Evolutionary conservation across 37 sponge, comb jelly and placozoan genomes (phyloP).

Genomic region (Geodia barretti): DNA sequence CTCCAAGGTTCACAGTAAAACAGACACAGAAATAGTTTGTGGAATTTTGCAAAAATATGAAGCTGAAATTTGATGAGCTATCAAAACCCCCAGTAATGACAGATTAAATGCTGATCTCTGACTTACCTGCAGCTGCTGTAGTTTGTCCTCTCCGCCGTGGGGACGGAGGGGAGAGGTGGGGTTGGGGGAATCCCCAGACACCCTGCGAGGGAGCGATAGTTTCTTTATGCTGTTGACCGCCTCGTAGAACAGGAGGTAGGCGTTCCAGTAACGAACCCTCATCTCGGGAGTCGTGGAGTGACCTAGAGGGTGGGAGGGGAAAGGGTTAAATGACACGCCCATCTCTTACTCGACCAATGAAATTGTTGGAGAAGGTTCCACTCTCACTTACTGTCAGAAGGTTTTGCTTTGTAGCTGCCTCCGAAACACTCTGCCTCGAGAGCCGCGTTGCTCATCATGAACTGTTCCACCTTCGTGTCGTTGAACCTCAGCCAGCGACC

Average conservation of each 20-base stretch:
- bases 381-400: slow-evolving; percentile 25
- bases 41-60: too few species aligned
- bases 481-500: slow-evolving; percentile 90
- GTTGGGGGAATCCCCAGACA: background rate
- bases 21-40: too few species aligned
- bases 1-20: too few species aligned
- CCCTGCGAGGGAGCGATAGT: background rate
- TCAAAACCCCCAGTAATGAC: too few species aligned
- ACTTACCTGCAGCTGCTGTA: slow-evolving; percentile 54
- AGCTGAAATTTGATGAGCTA: too few species aligned
- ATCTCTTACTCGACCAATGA: background rate
- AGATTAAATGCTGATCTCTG: too few species aligned
- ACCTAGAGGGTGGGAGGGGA: background rate
- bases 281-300: slow-evolving; percentile 44
- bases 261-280: slow-evolving; percentile 86
- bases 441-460: slow-evolving; percentile 60
- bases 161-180: slow-evolving; percentile 43
- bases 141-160: slow-evolving; percentile 6
- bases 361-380: too few species aligned
- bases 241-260: slow-evolving; percentile 94
- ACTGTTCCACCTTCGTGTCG: slow-evolving; percentile 87
- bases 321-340: background rate
- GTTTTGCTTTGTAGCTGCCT: slow-evolving; percentile 80
- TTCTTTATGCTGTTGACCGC: slow-evolving; percentile 17
- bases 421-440: slow-evolving; percentile 95